A percentile compares a stretch with the other conserved stretches of the same genome.
Conservation (phyloP, 2,888 invertebrate genomes). For the Baronia brevicornis region DNA sequence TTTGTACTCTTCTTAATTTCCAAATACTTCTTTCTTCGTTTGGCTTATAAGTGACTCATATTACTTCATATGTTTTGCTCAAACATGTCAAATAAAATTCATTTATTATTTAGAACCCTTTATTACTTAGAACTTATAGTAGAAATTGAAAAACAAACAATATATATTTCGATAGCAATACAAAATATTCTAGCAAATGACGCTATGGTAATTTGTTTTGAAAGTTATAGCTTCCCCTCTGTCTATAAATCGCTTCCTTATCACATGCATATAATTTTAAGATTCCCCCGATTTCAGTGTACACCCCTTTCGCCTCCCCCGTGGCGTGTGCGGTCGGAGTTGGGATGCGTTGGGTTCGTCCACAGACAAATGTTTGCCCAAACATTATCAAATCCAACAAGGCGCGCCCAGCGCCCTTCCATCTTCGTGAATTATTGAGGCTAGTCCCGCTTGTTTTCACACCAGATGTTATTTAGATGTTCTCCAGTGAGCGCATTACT, state of each 20-base stretch:
- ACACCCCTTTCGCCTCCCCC: conserved; percentile 1
- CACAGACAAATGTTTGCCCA: conserved; percentile 47
- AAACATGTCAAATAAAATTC: no score
- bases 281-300: conserved; percentile 3
- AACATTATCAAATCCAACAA: conserved; percentile 31
- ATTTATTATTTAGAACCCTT: no score
- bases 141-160: no score
- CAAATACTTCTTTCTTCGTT: no score
- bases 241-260: conserved; percentile 15
- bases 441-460: conserved; percentile 22
- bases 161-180: no score
- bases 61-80: no score
- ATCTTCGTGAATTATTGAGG: conserved; percentile 45
- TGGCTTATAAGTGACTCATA: no score
- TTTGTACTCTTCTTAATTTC: no score
- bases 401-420: conserved; percentile 17
- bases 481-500: conserved; percentile 40
- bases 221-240: conserved; percentile 10
- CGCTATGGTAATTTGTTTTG: conserved; percentile 12
- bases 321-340: conserved; percentile 1
- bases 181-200: conserved; percentile 14
- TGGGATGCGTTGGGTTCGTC: conserved; percentile 26
- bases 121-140: no score
- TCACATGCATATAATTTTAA: conserved; percentile 14
- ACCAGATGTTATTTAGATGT: conserved; percentile 19